Evolutionary conservation across 1,140 invertebrate genomes (phyloP), one percentile per base, ranked within the genome.

Genomic region (Heterodera schachtii): DNA sequence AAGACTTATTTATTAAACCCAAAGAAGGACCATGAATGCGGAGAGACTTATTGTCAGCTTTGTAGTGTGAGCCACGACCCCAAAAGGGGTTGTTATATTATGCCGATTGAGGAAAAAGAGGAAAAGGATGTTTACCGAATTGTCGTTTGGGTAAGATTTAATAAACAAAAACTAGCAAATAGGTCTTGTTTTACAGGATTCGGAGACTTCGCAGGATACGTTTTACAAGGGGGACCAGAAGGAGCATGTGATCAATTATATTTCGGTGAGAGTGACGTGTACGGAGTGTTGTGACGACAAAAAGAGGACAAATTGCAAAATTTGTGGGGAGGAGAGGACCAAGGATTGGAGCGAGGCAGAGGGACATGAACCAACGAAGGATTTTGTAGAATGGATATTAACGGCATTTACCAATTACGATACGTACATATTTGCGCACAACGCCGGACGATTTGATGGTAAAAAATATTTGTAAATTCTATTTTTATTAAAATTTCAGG

Each of bases 341-440:
- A 71, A 71, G 44, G 69, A 71, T 31, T 71, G 69, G 69, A 71
- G 69, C 2, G 69, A 71, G 7, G 69, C 69, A 3, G 69, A 71
- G 9, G 69, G 69, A 71, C 69, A 31, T 31, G 31, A 71, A 19
- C 69, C 69, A 3, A 46, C 19, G 8, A 71, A 71, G 16, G 69
- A 71, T 4, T 71, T 71, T 46, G 9, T 46, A 16, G 69, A 71
- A 31, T 71, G 69, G 69, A 71, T 71, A 31, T 46, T 71, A 21
- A 0, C 31, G 31, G 69, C 69, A 7, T 71, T 43, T 71, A 41
- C 21, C n/a, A 41, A 46, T 6, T 71, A 43, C 44, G 19, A 21
- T 0, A 71, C 69, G 3, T 71, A 71, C 69, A 3, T 71, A 11
- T 71, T 43, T 31, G 69, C 69, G 9, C 69, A 71, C 69, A 71